These are phyloP conservation scores for Ecdyonurus torrentis DNA, from an alignment of 2,888 invertebrate species.

Conservation along the genomic window DNA sequence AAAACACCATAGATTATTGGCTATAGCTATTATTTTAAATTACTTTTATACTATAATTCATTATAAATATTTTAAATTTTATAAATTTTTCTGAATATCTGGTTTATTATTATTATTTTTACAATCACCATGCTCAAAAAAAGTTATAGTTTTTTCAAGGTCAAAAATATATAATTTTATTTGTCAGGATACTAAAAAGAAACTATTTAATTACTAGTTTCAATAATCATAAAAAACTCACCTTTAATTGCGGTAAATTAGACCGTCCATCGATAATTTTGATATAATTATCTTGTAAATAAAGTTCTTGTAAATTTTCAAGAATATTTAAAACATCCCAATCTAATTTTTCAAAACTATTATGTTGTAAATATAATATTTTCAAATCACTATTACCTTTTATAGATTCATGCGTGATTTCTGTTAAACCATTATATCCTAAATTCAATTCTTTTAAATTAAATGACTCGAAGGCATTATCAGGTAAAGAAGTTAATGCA, in stretches of 20 bases:
- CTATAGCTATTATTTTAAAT: no score
- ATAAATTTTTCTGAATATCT: no score
- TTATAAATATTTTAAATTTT: no score
- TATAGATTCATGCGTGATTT: not conserved
- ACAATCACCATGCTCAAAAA: no score
- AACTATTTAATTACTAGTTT: no score
- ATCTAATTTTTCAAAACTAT: not conserved
- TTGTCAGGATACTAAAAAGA: no score
- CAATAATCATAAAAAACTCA: no score
- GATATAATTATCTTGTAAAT: conserved; percentile 32
- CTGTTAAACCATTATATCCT: not conserved
- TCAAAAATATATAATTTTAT: no score
- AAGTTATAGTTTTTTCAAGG: no score
- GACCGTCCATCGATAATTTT: conserved; percentile 29
- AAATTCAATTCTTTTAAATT: not conserved
- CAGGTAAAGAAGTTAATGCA: not conserved
- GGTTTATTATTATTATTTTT: no score
- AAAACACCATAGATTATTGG: no score
- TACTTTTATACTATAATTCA: no score
- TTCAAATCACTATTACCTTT: not conserved
- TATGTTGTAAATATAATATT: not conserved
- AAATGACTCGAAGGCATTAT: not conserved
- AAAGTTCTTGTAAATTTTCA: conserved; percentile 25
- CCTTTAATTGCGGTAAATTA: conserved; percentile 30
- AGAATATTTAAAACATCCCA: not conserved